phyloP scores from a whole-genome alignment of 2,797 vertebrate species.

The Leptoclinus maculatus region DNA sequence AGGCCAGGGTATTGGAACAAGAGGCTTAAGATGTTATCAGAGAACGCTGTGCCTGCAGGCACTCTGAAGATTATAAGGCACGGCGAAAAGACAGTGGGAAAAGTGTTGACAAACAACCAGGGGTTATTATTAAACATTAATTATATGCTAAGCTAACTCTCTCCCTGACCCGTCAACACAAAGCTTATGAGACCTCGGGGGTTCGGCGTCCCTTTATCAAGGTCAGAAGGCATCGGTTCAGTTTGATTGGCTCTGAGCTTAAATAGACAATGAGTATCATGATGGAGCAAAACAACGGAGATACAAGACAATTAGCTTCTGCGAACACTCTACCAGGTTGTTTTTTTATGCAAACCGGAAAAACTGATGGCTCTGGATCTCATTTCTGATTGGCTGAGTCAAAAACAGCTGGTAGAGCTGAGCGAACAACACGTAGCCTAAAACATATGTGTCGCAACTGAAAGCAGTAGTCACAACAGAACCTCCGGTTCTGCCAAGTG shows the following conservation, averaged over 20 bases:
- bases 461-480: background rate
- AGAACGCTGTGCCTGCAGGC: conserved; percentile 82
- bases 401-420: background rate
- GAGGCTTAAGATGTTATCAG: conserved; percentile 88
- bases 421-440: background rate
- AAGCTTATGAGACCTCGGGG: conserved; percentile 81
- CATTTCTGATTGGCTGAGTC: conserved; percentile 1
- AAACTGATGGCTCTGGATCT: background rate
- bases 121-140: conserved; percentile 88
- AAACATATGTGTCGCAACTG: background rate
- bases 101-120: conserved; percentile 88
- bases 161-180: conserved; percentile 78
- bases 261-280: conserved; percentile 65
- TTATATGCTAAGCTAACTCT: conserved; percentile 87
- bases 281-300: conserved; percentile 28
- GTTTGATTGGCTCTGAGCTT: conserved; percentile 71
- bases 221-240: conserved; percentile 83
- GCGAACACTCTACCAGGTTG: background rate
- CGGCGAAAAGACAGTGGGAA: conserved; percentile 74
- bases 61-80: conserved; percentile 85
- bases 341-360: background rate
- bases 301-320: background rate
- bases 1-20: conserved; percentile 87
- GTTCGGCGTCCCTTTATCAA: conserved; percentile 82
- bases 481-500: background rate